Conservation (phyloP, 2,888 invertebrate species). For the Teleogryllus oceanicus region DNA sequence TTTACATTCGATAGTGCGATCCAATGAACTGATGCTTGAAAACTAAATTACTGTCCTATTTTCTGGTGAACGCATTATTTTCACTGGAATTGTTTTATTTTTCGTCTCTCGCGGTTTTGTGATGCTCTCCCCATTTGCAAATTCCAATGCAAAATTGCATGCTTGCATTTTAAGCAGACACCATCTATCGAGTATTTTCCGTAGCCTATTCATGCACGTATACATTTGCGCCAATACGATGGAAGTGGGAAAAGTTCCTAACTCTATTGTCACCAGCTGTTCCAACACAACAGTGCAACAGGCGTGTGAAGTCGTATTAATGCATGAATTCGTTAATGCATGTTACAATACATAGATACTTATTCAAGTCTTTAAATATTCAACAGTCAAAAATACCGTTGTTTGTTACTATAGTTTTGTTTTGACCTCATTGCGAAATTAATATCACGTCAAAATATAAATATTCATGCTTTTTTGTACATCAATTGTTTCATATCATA, state of each 20-base stretch:
- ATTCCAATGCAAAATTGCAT: neutral
- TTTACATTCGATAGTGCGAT: conserved; percentile 7
- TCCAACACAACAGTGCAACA: too few species aligned
- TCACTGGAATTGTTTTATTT: neutral
- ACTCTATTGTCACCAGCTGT: too few species aligned
- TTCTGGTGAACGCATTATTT: conserved; percentile 1
- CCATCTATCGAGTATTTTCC: neutral
- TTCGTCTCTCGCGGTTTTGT: conserved; percentile 7
- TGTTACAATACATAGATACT: too few species aligned
- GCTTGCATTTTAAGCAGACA: neutral
- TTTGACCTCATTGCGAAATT: too few species aligned
- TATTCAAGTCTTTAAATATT: too few species aligned
- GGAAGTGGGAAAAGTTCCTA: neutral
- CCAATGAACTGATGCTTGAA: neutral
- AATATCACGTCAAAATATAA: too few species aligned
- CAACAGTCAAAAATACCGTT: too few species aligned
- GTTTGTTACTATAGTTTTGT: too few species aligned
- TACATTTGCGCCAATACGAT: neutral
- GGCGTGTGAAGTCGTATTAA: too few species aligned
- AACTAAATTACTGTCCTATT: conserved; percentile 2
- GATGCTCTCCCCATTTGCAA: neutral
- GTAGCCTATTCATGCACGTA: neutral
- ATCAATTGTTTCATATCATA: too few species aligned
- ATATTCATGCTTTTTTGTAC: too few species aligned
- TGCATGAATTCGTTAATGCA: too few species aligned